Base-by-base conservation (phyloP, 2,113 vertebrate species). In the Stigmatopora nigra region DNA sequence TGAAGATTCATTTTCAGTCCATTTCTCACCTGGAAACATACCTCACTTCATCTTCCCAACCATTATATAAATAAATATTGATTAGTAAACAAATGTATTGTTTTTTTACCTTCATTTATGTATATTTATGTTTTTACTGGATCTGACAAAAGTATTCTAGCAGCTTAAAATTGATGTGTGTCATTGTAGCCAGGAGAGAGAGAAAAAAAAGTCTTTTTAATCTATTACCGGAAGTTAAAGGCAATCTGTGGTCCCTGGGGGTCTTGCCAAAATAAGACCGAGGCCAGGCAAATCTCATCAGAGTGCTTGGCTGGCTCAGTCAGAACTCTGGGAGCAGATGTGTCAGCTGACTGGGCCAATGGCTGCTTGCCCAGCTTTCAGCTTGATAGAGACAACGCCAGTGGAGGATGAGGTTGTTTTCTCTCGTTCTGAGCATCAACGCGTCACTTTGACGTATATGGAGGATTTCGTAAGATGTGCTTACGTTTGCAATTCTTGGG, bases 21-120 rank as follows among this genome's bases (percentile, higher is more conserved):
- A 11, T 48, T 16, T 41, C 48, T 57, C 35, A 63, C 57, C 62
- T 63, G 20, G 36, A 31, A 63, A 63, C 62, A 36, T 0, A 46
- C 61, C 45, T 61, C 53, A 58, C 78, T 79, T 77, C 74, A 69
- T 84, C 82, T 83, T 79, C 68, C 56, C 44, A 62, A 36, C 72
- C 81, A 79, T 87, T 82, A 86, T 73, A 73, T 41, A 70, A 85
- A 87, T 84, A 63, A 87, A 86, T 88, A 88, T 88, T 85, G 88
- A 88, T 88, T 87, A 77, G 66, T 79, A 88, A 88, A 83, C 82
- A 88, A 83, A 86, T 82, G 84, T 80, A 75, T 76, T 67, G 46
- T 41, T 72, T 82, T n/a, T n/a, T n/a, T n/a, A 64, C 78, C 76
- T 78, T 70, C n/a, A 19, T 11, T 8, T 80, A n/a, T n/a, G n/a